A percentile compares a stretch with the other conserved stretches of the same genome.
phyloP scores from a whole-genome alignment of 2,113 vertebrate genomes.

The Ptilorrhoa leucosticta region DNA sequence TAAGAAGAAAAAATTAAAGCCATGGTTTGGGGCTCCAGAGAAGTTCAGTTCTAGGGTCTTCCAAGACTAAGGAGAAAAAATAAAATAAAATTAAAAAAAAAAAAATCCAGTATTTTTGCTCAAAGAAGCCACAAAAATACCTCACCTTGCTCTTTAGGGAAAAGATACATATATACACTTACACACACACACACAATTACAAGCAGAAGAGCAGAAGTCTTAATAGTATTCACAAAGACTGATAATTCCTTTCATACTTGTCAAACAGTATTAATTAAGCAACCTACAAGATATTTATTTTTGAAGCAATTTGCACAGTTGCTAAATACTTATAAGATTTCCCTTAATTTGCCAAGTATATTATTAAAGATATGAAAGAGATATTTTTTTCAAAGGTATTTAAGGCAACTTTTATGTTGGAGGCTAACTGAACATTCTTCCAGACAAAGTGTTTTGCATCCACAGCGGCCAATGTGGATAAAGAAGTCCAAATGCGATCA shows the following conservation, averaged over 20 bases:
- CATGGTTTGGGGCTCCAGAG: not conserved
- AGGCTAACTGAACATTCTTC: not conserved
- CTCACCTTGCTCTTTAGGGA: not conserved
- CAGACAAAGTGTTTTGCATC: not conserved
- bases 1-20: not conserved
- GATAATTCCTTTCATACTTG: not conserved
- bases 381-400: not conserved
- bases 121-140: not conserved
- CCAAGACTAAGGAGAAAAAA: not conserved
- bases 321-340: not conserved
- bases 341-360: not conserved
- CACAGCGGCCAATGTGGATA: not conserved
- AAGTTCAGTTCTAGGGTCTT: not conserved
- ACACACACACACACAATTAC: not conserved
- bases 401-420: not conserved
- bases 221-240: not conserved
- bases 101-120: not conserved
- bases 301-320: not conserved
- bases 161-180: not conserved
- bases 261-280: not conserved
- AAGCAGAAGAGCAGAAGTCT: not conserved
- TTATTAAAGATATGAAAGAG: not conserved
- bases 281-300: not conserved
- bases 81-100: too few relatives aligned
- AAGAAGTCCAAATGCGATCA: not conserved